These are phyloP conservation scores for Bombus difficillimus DNA, from an alignment of 1,140 invertebrate genomes.

Conservation along the genomic window DNA sequence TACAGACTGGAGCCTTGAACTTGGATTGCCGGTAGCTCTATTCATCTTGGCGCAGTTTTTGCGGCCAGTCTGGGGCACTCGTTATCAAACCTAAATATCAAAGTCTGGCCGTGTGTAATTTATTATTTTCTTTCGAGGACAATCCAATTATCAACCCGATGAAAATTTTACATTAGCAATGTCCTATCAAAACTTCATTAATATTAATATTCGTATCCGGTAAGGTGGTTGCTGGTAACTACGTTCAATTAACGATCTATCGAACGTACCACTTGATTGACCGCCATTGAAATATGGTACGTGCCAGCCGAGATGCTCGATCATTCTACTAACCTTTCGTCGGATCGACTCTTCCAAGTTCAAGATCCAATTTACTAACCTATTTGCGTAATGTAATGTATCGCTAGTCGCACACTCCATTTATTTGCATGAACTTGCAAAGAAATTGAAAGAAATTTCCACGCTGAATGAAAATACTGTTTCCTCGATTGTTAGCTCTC, in stretches of 20 bases:
- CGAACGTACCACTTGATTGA: neutral
- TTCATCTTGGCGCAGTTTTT: conserved; percentile 16
- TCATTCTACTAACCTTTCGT: neutral
- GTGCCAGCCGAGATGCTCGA: neutral
- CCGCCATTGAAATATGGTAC: neutral
- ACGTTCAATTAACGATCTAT: too few relatives aligned
- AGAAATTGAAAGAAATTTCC: too few relatives aligned
- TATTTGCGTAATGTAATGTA: neutral
- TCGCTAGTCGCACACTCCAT: neutral
- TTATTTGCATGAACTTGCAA: too few relatives aligned
- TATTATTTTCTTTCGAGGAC: neutral
- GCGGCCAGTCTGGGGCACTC: neutral
- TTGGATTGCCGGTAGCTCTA: conserved; percentile 3
- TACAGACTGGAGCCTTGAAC: conserved; percentile 33
- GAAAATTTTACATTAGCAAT: neutral
- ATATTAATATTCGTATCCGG: neutral
- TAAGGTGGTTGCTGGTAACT: neutral
- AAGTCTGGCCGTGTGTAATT: neutral
- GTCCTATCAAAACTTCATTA: neutral
- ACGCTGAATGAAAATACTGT: too few relatives aligned
- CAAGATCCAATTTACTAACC: neutral
- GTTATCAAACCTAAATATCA: conserved; percentile 22
- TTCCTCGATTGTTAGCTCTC: too few relatives aligned
- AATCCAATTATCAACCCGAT: neutral
- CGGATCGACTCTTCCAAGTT: neutral